Conservation (phyloP, 2,113 vertebrate species). For the Phycodurus eques region DNA sequence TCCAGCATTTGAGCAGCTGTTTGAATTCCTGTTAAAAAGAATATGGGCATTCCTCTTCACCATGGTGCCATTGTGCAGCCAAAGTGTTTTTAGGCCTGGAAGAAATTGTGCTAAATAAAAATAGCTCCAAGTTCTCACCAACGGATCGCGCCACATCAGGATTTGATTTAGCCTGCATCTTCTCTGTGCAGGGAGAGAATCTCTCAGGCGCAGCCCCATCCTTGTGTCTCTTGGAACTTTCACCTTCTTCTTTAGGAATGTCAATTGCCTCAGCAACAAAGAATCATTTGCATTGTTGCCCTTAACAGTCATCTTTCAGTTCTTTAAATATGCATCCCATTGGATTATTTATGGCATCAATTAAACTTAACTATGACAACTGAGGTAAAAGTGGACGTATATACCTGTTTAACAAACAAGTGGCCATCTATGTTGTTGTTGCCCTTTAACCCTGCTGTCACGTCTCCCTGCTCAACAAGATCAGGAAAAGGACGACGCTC, state of each 20-base stretch:
- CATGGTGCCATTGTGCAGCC: slow-evolving; percentile 5
- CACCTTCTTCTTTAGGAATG: slow-evolving; percentile 20
- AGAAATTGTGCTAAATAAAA: slow-evolving; percentile 20
- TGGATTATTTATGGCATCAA: neutral
- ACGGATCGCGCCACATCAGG: slow-evolving; percentile 57
- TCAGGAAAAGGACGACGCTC: slow-evolving; percentile 6
- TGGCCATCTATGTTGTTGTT: too few relatives aligned
- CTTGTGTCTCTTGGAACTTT: slow-evolving; percentile 27
- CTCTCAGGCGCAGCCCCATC: slow-evolving; percentile 33
- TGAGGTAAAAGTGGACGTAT: neutral
- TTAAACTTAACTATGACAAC: neutral
- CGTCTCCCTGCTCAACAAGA: slow-evolving; percentile 17
- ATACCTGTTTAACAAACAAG: too few relatives aligned
- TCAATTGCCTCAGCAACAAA: slow-evolving; percentile 41
- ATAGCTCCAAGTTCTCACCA: slow-evolving; percentile 63
- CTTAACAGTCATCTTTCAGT: neutral
- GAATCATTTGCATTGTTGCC: neutral
- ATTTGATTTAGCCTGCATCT: slow-evolving; percentile 61
- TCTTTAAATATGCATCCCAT: neutral
- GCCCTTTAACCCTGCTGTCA: neutral
- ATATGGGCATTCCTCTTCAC: slow-evolving; percentile 8
- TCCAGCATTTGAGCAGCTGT: slow-evolving; percentile 75
- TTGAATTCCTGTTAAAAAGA: slow-evolving; percentile 76
- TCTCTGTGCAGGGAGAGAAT: slow-evolving; percentile 65
- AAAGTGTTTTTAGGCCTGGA: slow-evolving; percentile 18